phyloP scores from a whole-genome alignment of 2,888 invertebrate genomes.

The Pasiphila rectangulata region DNA sequence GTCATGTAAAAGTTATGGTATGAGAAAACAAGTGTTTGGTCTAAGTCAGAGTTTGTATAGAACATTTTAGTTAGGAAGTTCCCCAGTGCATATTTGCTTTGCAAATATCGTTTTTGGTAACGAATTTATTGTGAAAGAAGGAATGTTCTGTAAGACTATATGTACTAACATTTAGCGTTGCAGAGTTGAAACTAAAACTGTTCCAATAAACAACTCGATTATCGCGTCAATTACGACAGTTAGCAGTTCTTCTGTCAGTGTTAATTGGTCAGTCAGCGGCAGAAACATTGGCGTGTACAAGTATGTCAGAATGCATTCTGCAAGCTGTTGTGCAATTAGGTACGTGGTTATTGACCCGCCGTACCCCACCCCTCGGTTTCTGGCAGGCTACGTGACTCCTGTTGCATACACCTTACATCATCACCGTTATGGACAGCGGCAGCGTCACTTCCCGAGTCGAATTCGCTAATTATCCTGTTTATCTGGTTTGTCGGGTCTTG shows the following conservation, averaged over 20 bases:
- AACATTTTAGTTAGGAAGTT: conserved; percentile 7
- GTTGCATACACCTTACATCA: conserved; percentile 56
- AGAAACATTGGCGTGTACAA: conserved; percentile 39
- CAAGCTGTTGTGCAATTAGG: conserved; percentile 65
- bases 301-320: conserved; percentile 39
- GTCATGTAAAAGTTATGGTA: conserved; percentile 28
- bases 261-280: conserved; percentile 38
- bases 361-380: conserved; percentile 48
- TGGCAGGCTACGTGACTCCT: conserved; percentile 63
- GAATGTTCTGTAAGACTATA: neutral
- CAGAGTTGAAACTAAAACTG: conserved; percentile 21
- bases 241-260: conserved; percentile 25
- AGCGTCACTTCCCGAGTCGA: conserved; percentile 19
- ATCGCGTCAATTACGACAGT: conserved; percentile 33
- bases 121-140: too few species aligned
- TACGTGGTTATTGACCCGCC: conserved; percentile 54
- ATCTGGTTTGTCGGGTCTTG: conserved; percentile 9
- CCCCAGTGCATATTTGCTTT: neutral
- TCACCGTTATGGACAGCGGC: conserved; percentile 37
- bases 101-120: neutral
- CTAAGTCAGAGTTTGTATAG: conserved; percentile 13
- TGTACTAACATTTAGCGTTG: conserved; percentile 5
- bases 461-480: conserved; percentile 16
- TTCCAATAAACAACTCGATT: conserved; percentile 32
- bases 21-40: conserved; percentile 24